Conservation (phyloP, 1,140 invertebrate species). For the Portunus trituberculatus region DNA sequence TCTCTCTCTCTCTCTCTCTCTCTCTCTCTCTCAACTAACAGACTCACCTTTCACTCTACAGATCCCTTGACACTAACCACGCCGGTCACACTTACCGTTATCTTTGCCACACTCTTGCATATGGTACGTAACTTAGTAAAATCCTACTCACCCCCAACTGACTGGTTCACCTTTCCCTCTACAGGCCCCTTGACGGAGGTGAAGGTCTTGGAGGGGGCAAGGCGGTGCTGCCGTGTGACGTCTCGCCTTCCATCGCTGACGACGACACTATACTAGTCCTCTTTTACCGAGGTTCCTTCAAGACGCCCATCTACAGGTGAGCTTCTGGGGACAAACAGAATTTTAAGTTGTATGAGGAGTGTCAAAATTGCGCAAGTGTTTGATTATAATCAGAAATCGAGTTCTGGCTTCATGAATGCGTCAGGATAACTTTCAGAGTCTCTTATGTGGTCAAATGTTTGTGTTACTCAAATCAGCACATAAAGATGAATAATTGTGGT, state of each 20-base stretch:
- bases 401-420: background rate
- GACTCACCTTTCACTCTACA: no score
- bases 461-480: no score
- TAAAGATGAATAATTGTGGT: no score
- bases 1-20: no score
- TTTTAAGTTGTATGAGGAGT: background rate
- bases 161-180: background rate
- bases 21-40: no score
- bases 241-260: conserved; percentile 20
- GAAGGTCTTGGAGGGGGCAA: background rate
- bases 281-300: conserved; percentile 50
- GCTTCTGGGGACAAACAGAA: background rate
- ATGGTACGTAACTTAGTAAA: no score
- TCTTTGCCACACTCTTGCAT: no score
- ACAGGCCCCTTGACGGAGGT: conserved; percentile 52
- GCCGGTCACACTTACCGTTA: no score
- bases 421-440: background rate
- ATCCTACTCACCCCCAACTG: background rate
- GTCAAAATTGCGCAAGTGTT: background rate
- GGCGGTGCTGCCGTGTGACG: conserved; percentile 54
- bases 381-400: background rate
- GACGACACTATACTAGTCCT: conserved; percentile 54
- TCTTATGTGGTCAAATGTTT: no score
- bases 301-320: conserved; percentile 64
- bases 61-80: no score